Evolutionary conservation across 2,797 vertebrate genomes (phyloP).

Genomic region (Anguilla pacifica): DNA sequence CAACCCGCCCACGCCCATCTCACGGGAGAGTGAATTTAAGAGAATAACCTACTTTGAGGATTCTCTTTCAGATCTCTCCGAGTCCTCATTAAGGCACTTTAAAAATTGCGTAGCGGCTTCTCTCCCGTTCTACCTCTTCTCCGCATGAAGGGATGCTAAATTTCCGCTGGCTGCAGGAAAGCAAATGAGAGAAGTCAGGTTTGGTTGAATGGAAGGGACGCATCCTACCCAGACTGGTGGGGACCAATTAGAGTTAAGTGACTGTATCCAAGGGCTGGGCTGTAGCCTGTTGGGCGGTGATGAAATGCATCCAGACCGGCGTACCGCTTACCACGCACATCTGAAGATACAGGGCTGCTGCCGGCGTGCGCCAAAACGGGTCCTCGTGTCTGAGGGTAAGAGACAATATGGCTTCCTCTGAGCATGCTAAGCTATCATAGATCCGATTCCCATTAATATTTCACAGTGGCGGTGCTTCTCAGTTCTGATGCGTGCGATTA

Average conservation of each 20-base stretch:
- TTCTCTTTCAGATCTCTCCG: background rate
- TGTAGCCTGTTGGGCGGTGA: background rate
- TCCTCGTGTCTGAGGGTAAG: slow-evolving; percentile 61
- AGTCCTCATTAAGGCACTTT: background rate
- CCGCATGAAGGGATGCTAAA: background rate
- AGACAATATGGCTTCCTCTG: slow-evolving; percentile 49
- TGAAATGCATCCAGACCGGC: background rate
- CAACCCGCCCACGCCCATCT: background rate
- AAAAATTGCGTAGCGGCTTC: background rate
- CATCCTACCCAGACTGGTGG: background rate
- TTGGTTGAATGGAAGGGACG: background rate
- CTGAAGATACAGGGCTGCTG: slow-evolving; percentile 27
- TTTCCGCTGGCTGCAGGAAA: background rate
- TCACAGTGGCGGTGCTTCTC: slow-evolving; percentile 33
- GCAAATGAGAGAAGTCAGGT: background rate
- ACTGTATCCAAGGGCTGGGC: background rate
- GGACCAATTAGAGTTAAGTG: slow-evolving; percentile 11
- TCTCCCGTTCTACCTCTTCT: background rate
- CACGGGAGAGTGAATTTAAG: background rate
- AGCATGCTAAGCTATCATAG: slow-evolving; percentile 47
- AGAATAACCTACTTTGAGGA: background rate
- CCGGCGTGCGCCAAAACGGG: slow-evolving; percentile 53
- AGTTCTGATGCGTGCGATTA: slow-evolving; percentile 10
- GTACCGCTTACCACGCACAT: background rate
- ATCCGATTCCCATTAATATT: slow-evolving; percentile 59